Evolutionary conservation across 2,888 invertebrate genomes (phyloP).

Genomic region (Megastigmus dorsalis): DNA sequence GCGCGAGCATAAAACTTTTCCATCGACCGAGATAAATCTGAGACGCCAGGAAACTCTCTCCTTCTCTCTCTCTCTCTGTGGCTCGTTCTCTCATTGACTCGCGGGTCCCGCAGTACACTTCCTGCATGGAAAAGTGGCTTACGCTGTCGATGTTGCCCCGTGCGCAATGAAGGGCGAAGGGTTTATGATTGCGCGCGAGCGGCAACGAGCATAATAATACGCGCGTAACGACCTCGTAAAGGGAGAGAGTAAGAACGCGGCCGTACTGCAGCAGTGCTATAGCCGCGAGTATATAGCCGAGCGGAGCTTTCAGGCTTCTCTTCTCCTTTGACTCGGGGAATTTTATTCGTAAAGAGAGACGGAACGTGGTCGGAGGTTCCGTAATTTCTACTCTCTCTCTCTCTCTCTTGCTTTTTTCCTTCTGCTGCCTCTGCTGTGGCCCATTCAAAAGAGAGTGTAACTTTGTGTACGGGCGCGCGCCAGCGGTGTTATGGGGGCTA

Average conservation of each 20-base stretch:
- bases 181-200: slow-evolving; percentile 46
- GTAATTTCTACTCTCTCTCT: slow-evolving; percentile 26
- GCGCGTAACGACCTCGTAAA: slow-evolving; percentile 37
- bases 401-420: not conserved
- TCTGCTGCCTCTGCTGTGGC: too few species aligned
- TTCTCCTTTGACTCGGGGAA: too few species aligned
- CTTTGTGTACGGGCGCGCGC: too few species aligned
- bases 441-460: too few species aligned
- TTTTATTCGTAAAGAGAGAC: too few species aligned
- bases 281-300: too few species aligned
- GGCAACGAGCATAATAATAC: slow-evolving; percentile 41
- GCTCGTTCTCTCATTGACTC: too few species aligned
- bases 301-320: too few species aligned
- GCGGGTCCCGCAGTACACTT: too few species aligned
- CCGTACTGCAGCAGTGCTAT: not conserved
- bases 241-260: not conserved
- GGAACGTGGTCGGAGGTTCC: not conserved
- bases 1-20: slow-evolving; percentile 12
- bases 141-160: slow-evolving; percentile 52
- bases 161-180: slow-evolving; percentile 33
- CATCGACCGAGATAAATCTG: not conserved
- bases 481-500: too few species aligned
- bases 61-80: too few species aligned
- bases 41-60: too few species aligned
- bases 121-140: slow-evolving; percentile 32